A percentile compares a stretch with the other conserved stretches of the same genome.
phyloP scores from a whole-genome alignment of 2,888 invertebrate genomes.

The Torymus texanus region DNA sequence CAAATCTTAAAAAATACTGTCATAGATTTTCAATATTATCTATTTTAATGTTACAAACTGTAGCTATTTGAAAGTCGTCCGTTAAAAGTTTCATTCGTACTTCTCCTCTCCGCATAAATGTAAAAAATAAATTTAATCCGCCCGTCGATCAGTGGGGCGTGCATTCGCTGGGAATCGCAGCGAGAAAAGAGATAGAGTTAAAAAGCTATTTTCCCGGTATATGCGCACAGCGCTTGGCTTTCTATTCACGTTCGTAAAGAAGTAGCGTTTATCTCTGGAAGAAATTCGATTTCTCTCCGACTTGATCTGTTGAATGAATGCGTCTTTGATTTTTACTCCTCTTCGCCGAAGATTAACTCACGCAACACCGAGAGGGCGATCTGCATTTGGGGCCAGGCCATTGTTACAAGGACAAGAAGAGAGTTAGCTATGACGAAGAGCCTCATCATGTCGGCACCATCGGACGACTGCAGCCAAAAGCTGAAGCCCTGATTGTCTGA shows the following conservation, averaged over 20 bases:
- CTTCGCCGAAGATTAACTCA: slow-evolving; percentile 70
- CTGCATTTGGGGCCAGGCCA: slow-evolving; percentile 85
- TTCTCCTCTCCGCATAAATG: too few relatives aligned
- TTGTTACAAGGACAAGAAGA: slow-evolving; percentile 82
- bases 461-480: slow-evolving; percentile 76
- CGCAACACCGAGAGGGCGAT: slow-evolving; percentile 77
- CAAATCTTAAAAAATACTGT: too few relatives aligned
- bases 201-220: too few relatives aligned
- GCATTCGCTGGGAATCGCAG: too few relatives aligned
- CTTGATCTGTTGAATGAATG: too few relatives aligned
- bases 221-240: not conserved
- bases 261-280: too few relatives aligned
- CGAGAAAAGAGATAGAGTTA: too few relatives aligned
- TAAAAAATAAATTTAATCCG: not conserved
- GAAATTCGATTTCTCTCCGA: too few relatives aligned
- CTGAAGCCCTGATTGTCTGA: slow-evolving; percentile 70
- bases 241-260: too few relatives aligned
- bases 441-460: slow-evolving; percentile 85
- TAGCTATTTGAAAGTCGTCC: too few relatives aligned
- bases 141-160: slow-evolving; percentile 7
- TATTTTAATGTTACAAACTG: too few relatives aligned
- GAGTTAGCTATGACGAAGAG: slow-evolving; percentile 88
- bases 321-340: slow-evolving; percentile 20
- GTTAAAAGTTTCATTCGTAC: not conserved
- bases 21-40: too few relatives aligned